These are phyloP conservation scores for Drosophila bifasciata DNA, from an alignment of 1,140 invertebrate genomes.

Conservation along the genomic window DNA sequence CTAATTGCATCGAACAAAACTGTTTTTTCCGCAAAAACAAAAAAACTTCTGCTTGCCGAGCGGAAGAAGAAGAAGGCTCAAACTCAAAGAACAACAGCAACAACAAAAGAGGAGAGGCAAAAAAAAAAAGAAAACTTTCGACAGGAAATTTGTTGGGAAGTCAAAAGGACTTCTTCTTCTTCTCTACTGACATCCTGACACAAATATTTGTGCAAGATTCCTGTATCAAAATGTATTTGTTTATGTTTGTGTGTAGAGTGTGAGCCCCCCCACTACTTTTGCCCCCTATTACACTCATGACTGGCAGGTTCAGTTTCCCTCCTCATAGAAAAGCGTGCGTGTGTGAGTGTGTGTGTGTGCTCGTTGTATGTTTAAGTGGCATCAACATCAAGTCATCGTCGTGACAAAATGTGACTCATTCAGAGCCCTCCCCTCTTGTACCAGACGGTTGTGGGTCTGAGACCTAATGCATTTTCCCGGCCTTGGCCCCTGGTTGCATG, in stretches of 20 bases:
- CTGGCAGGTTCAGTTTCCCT: conserved; percentile 24
- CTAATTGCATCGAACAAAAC: conserved; percentile 31
- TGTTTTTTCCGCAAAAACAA: background rate
- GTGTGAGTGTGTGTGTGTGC: background rate
- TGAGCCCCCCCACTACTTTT: background rate
- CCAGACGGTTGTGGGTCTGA: too few species aligned
- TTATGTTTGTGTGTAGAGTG: background rate
- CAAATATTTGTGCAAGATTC: conserved; percentile 42
- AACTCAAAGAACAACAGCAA: background rate
- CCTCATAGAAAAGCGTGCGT: conserved; percentile 7
- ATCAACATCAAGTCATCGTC: conserved; percentile 40
- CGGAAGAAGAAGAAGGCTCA: too few species aligned
- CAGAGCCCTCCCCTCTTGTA: background rate
- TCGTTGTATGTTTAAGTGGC: conserved; percentile 29
- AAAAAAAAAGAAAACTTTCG: conserved; percentile 21
- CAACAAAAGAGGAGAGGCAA: background rate
- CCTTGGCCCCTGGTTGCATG: background rate
- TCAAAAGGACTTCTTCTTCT: conserved; percentile 19
- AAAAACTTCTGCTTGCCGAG: conserved; percentile 13
- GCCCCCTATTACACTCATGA: conserved; percentile 14
- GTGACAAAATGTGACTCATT: conserved; percentile 36
- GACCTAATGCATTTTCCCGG: too few species aligned
- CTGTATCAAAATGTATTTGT: conserved; percentile 36
- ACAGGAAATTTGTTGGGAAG: conserved; percentile 42
- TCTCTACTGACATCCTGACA: conserved; percentile 33